phyloP scores from a whole-genome alignment of 2,888 invertebrate species.

The Eupithecia subfuscata region DNA sequence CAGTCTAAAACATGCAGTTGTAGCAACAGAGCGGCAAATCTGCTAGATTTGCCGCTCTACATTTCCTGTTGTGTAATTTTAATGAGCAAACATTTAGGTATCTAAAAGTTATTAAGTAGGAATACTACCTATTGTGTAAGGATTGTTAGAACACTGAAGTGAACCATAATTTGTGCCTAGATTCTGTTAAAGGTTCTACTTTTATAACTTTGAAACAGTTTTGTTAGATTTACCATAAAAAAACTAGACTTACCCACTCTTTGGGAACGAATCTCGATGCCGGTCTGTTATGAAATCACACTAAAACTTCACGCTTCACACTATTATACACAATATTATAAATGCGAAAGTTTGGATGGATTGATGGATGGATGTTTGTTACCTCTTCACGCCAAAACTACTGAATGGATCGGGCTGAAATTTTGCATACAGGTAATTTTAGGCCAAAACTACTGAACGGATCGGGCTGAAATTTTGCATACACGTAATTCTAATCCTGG shows the following conservation, averaged over 20 bases:
- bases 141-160: not conserved
- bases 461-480: too few relatives aligned
- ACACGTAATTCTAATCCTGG: too few relatives aligned
- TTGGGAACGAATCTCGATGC: not conserved
- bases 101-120: not conserved
- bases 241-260: not conserved
- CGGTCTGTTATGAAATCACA: too few relatives aligned
- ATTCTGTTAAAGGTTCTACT: not conserved
- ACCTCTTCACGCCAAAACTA: too few relatives aligned
- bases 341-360: too few relatives aligned
- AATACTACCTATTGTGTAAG: not conserved
- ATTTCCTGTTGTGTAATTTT: not conserved
- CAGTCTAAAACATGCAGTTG: not conserved
- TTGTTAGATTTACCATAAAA: not conserved
- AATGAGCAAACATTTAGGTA: conserved; percentile 3
- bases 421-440: too few relatives aligned
- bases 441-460: too few relatives aligned
- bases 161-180: not conserved
- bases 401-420: too few relatives aligned
- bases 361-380: too few relatives aligned
- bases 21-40: too few relatives aligned
- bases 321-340: too few relatives aligned
- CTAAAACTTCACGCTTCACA: too few relatives aligned
- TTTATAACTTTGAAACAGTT: not conserved
- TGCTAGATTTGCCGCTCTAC: not conserved